Percentiles rank a stretch among this genome's conserved stretches.
These are phyloP conservation scores for Xylocampa areola DNA, from an alignment of 2,888 invertebrate genomes.

Conservation along the genomic window DNA sequence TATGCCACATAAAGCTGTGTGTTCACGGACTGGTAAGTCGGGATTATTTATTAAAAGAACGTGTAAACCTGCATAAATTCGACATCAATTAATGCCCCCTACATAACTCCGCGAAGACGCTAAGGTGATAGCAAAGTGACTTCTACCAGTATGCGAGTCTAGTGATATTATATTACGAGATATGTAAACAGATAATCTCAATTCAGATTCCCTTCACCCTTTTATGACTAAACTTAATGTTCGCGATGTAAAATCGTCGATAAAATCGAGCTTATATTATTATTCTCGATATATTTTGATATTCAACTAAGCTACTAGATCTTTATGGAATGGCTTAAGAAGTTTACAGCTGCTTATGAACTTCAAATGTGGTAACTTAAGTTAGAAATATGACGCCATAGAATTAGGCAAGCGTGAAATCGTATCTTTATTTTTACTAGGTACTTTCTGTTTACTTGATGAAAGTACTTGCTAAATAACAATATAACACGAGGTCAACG, in stretches of 20 bases:
- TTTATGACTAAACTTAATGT: conserved; percentile 77
- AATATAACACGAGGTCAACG: conserved; percentile 18
- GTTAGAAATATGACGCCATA: conserved; percentile 26
- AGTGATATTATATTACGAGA: conserved; percentile 74
- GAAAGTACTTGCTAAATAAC: conserved; percentile 22
- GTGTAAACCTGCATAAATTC: conserved; percentile 73
- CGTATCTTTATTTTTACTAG: conserved; percentile 23
- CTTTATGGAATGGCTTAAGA: conserved; percentile 51
- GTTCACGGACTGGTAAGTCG: conserved; percentile 46
- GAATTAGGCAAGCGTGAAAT: conserved; percentile 35
- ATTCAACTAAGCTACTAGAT: conserved; percentile 59
- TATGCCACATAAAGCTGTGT: conserved; percentile 19
- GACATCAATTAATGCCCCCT: conserved; percentile 76
- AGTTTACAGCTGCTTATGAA: conserved; percentile 48
- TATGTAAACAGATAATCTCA: conserved; percentile 77
- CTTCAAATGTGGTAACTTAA: conserved; percentile 35
- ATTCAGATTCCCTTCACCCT: conserved; percentile 74
- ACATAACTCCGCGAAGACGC: conserved; percentile 71
- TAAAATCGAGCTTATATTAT: conserved; percentile 72
- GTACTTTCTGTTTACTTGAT: conserved; percentile 20
- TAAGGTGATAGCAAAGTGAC: conserved; percentile 79
- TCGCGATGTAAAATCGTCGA: conserved; percentile 75
- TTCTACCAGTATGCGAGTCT: conserved; percentile 63
- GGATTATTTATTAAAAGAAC: conserved; percentile 65
- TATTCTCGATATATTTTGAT: conserved; percentile 62